Evolutionary conservation across 2,888 invertebrate genomes (phyloP).

Genomic region (Pecten maximus): DNA sequence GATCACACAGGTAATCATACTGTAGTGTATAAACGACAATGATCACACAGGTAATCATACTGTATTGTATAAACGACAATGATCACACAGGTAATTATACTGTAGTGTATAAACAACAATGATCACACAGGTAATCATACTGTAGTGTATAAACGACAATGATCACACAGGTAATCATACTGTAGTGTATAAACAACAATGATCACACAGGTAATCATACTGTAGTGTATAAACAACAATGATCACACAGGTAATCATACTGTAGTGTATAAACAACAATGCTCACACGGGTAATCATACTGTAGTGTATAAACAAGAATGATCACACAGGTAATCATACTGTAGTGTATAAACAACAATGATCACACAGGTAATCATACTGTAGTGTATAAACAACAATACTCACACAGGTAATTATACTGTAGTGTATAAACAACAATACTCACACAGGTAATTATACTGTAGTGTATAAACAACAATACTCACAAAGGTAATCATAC

Average conservation of each 20-base stretch:
- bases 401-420: too few species aligned
- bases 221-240: not conserved
- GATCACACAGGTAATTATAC: not conserved
- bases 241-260: not conserved
- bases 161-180: not conserved
- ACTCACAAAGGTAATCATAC: too few species aligned
- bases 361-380: too few species aligned
- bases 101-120: not conserved
- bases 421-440: too few species aligned
- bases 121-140: not conserved
- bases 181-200: not conserved
- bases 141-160: not conserved
- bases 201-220: not conserved
- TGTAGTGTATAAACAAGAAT: not conserved
- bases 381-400: not conserved
- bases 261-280: not conserved
- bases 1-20: not conserved
- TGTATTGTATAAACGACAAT: not conserved
- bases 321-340: not conserved
- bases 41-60: not conserved
- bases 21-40: not conserved
- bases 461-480: too few species aligned
- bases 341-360: not conserved
- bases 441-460: too few species aligned
- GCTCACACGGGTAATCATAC: not conserved